A percentile compares a stretch with the other conserved stretches of the same genome.
These are phyloP conservation scores for Aegithalos caudatus DNA, from an alignment of 2,113 vertebrate genomes.

Conservation along the genomic window DNA sequence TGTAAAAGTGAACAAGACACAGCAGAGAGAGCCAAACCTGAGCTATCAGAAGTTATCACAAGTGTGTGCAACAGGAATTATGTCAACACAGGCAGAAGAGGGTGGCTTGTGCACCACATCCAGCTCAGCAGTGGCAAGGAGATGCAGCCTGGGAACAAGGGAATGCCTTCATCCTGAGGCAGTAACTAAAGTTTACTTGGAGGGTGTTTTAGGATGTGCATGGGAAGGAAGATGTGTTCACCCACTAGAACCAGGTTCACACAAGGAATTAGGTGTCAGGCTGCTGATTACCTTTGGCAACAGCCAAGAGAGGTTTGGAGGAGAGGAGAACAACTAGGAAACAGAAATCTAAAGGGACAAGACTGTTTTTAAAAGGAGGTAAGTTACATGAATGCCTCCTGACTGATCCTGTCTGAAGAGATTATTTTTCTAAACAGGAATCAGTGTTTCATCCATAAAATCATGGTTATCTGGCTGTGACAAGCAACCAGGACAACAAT, in stretches of 20 bases:
- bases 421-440: background rate
- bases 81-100: background rate
- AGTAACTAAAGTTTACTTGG: background rate
- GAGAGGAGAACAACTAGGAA: background rate
- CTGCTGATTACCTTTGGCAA: background rate
- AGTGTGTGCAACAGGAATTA: background rate
- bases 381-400: background rate
- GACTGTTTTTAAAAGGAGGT: background rate
- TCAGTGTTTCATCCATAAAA: background rate
- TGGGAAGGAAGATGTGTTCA: background rate
- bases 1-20: background rate
- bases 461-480: background rate
- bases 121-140: background rate
- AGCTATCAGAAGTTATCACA: background rate
- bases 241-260: background rate
- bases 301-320: background rate
- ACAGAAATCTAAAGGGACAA: background rate
- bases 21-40: background rate
- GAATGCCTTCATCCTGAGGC: background rate
- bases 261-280: background rate
- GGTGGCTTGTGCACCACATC: background rate
- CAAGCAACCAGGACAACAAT: background rate
- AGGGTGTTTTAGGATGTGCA: background rate
- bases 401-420: background rate
- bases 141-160: fast-evolving